Base-by-base conservation (phyloP, 2,888 invertebrate species). In the Halictus ligatus region DNA sequence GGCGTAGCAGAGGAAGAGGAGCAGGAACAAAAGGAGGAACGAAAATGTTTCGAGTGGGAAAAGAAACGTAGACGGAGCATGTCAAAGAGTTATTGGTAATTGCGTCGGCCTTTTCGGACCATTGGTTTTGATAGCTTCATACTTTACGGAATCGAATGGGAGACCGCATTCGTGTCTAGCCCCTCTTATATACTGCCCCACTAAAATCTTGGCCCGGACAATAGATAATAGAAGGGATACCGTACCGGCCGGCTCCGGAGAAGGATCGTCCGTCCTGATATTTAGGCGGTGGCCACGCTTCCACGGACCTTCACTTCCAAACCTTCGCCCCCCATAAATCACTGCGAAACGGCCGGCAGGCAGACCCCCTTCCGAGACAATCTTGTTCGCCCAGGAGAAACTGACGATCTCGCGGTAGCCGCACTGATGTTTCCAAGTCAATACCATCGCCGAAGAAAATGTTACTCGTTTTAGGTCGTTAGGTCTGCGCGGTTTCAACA, bases 81-180 rank as follows among this genome's bases (percentile, higher is more conserved):
- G 92, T 92, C 92, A 92, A 92, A 94, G 94, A 95, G 92, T 95
- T 94, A 94, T 94, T 92, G 94, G 94, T 94, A 94, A 95, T 94
- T 94, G 94, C 92, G 90, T 89, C 90, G 89, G 91, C 81, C 90
- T 94, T 94, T 91, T 90, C 94, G 93, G 94, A 81, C 93, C 95
- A 94, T 95, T 95, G 94, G 88, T 84, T 94, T 92, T 94, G 95
- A 95, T 95, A 94, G 95, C 94, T 94, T 94, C 94, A 94, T 95
- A 94, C 94, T 93, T 95, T 92, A 94, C 94, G 89, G 91, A 94
- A 94, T 94, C 94, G 94, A 92, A 92, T 90, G 90, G 92, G 80
- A 92, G 92, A 92, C 92, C 92, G 89, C 92, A 93, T 92, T 93
- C 91, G 91, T 90, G 92, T 92, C 91, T 89, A 83, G 84, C 89